Conservation (phyloP, 2,888 invertebrate species). For the Caenorhabditis becei region DNA sequence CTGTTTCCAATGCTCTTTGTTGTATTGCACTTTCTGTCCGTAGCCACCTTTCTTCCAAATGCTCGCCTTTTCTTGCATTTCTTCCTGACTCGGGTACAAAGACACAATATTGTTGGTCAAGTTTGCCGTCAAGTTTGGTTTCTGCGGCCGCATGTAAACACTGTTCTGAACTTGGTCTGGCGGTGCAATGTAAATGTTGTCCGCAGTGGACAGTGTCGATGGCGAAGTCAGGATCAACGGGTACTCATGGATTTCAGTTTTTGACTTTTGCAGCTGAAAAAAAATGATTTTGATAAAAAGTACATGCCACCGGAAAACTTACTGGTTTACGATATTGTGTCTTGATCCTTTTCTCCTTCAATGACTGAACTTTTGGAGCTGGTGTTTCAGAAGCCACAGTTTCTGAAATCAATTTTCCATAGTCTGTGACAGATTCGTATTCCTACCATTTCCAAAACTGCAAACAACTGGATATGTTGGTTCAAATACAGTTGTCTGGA, state of each 20-base stretch:
- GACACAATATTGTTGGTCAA: conserved; percentile 36
- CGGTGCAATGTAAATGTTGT: conserved; percentile 62
- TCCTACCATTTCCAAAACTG: conserved; percentile 54
- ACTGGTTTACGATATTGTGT: conserved; percentile 45
- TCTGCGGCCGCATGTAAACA: conserved; percentile 58
- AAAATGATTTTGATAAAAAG: background rate
- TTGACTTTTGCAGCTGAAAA: conserved; percentile 49
- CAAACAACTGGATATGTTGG: conserved; percentile 79
- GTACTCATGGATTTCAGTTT: conserved; percentile 57
- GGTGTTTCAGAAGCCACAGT: conserved; percentile 2
- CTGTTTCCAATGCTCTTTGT: conserved; percentile 65
- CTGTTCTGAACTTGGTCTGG: conserved; percentile 35
- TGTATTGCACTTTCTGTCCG: conserved; percentile 61
- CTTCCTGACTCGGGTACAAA: conserved; percentile 41
- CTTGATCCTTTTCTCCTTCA: conserved; percentile 43
- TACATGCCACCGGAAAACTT: background rate
- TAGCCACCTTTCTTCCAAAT: conserved; percentile 57
- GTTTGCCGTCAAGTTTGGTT: conserved; percentile 51
- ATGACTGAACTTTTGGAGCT: background rate
- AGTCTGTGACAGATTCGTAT: no score
- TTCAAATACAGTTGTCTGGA: conserved; percentile 78
- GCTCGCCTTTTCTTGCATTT: conserved; percentile 40
- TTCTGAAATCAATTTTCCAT: conserved; percentile 23
- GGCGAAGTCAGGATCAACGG: conserved; percentile 54
- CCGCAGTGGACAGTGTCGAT: conserved; percentile 43